Conservation (phyloP, 2,113 vertebrate genomes). For the Cranoglanis bouderius region DNA sequence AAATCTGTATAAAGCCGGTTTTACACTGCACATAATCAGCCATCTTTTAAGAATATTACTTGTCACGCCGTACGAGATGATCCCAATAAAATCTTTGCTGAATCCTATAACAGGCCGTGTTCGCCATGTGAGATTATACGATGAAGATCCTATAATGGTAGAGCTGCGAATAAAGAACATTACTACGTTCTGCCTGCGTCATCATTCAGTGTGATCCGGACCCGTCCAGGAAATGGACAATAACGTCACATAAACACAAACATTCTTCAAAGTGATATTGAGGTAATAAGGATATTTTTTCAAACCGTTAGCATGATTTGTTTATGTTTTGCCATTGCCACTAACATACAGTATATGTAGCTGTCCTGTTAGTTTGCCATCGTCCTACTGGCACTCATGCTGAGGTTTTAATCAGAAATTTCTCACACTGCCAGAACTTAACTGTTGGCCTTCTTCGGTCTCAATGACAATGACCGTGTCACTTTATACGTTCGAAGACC, state of each 20-base stretch:
- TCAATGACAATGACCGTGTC: background rate
- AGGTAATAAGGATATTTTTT: background rate
- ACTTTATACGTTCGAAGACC: background rate
- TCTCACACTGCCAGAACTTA: too few species aligned
- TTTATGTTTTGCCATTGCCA: too few species aligned
- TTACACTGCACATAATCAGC: background rate
- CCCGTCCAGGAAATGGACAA: background rate
- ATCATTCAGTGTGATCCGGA: background rate
- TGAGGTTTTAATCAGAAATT: too few species aligned
- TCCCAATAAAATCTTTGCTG: background rate
- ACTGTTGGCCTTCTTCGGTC: too few species aligned
- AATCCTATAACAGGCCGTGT: background rate
- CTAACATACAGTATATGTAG: too few species aligned
- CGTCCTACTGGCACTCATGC: too few species aligned
- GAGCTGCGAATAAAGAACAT: background rate
- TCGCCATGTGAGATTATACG: background rate
- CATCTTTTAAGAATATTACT: background rate
- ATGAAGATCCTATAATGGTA: background rate
- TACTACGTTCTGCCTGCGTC: background rate
- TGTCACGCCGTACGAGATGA: background rate
- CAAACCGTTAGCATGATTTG: background rate
- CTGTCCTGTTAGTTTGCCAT: too few species aligned
- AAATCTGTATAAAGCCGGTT: slow-evolving; percentile 2
- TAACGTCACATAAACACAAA: background rate
- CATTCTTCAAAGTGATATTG: background rate